Evolutionary conservation across 2,797 vertebrate species (phyloP).

Genomic region (Lepus townsendii): DNA sequence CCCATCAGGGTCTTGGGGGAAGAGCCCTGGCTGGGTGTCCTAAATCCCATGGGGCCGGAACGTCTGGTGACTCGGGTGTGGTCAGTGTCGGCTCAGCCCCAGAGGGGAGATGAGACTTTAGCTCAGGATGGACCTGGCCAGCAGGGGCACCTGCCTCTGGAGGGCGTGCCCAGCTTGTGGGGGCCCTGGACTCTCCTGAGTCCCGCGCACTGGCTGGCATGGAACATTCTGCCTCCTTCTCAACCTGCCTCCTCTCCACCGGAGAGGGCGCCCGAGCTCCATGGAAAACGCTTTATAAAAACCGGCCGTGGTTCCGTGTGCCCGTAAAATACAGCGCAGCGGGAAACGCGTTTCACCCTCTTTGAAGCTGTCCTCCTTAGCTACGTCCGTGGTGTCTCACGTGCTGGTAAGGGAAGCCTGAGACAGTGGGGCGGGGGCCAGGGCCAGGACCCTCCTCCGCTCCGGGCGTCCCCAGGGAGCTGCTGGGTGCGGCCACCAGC

Average conservation of each 20-base stretch:
- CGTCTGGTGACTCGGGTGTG: not conserved
- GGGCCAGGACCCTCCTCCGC: not conserved
- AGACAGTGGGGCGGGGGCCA: not conserved
- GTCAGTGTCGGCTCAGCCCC: not conserved
- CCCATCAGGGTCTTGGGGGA: not conserved
- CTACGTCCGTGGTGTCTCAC: not conserved
- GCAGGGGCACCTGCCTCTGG: constrained; percentile 39
- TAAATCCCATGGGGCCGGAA: not conserved
- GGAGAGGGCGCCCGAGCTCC: constrained; percentile 51
- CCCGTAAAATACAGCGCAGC: not conserved
- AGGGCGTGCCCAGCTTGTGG: not conserved
- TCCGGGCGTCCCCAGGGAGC: accelerated
- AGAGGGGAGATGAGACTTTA: accelerated
- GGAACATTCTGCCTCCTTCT: not conserved
- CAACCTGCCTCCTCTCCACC: not conserved
- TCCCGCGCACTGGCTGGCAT: constrained; percentile 72
- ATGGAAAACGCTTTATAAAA: constrained; percentile 44
- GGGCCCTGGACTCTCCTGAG: constrained; percentile 57
- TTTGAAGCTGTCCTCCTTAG: not conserved
- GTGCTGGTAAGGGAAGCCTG: not conserved
- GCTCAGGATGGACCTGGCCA: not conserved
- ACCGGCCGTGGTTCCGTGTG: not conserved
- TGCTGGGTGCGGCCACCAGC: not conserved
- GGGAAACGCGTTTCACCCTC: constrained; percentile 4
- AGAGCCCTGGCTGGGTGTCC: not conserved